These are phyloP conservation scores for Ectobius pallidus DNA, from an alignment of 2,888 invertebrate species.

Conservation along the genomic window DNA sequence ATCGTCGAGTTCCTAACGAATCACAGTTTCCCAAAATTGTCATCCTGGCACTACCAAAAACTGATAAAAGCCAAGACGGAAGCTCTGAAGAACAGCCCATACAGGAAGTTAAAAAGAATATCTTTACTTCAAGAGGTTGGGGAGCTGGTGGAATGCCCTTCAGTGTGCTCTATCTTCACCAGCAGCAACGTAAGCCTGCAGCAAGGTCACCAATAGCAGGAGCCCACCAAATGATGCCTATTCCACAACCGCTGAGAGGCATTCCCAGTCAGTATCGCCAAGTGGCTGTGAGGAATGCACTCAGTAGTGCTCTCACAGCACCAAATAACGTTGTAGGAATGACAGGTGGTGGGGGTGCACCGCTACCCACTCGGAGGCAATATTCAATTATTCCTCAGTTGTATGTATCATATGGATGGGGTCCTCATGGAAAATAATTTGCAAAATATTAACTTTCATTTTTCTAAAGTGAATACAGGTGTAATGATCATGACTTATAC, in stretches of 20 bases:
- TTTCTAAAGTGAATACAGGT: no score
- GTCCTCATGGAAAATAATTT: conserved; percentile 56
- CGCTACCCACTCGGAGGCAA: conserved; percentile 46
- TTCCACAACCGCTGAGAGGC: background rate
- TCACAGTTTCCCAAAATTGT: background rate
- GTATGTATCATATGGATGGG: conserved; percentile 62
- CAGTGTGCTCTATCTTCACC: conserved; percentile 58
- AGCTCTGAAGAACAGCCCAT: background rate
- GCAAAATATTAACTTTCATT: background rate
- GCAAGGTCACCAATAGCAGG: background rate
- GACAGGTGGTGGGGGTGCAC: background rate
- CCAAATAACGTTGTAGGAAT: conserved; percentile 35
- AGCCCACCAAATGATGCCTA: background rate
- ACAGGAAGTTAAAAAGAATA: conserved; percentile 52
- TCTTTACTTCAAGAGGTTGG: conserved; percentile 59
- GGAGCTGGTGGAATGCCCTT: conserved; percentile 61
- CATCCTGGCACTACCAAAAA: background rate
- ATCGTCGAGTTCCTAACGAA: background rate
- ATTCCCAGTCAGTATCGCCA: conserved; percentile 37
- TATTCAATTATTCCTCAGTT: conserved; percentile 59
- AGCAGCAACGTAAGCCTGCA: conserved; percentile 41
- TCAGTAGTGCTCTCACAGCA: conserved; percentile 33
- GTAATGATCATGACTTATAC: no score
- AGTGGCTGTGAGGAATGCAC: conserved; percentile 39
- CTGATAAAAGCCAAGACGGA: background rate